phyloP scores from a whole-genome alignment of 1,140 invertebrate genomes.

The Achatina immaculata region DNA sequence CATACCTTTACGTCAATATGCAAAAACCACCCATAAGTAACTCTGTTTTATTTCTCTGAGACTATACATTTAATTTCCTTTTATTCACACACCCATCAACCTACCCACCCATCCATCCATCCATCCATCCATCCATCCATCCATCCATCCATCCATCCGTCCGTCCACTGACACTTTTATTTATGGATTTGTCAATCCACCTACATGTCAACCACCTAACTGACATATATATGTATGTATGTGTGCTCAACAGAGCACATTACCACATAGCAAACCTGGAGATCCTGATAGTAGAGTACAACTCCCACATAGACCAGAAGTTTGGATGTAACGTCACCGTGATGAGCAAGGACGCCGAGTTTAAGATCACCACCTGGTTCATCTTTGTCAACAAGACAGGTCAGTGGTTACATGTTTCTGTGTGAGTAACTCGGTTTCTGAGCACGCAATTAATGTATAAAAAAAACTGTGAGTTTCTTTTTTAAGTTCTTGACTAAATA shows the following conservation, averaged over 20 bases:
- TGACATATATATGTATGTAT: too few species aligned
- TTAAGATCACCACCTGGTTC: background rate
- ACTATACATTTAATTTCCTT: too few species aligned
- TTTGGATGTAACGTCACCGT: slow-evolving; percentile 13
- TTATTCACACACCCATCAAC: background rate
- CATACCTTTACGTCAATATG: too few species aligned
- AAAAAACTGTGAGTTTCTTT: too few species aligned
- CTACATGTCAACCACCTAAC: too few species aligned
- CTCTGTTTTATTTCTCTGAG: too few species aligned
- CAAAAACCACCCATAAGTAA: too few species aligned
- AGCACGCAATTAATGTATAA: too few species aligned
- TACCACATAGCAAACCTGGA: background rate
- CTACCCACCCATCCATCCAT: background rate
- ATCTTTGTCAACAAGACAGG: background rate
- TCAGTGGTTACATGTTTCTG: too few species aligned
- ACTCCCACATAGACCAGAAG: background rate
- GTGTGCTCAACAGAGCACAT: background rate
- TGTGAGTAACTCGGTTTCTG: too few species aligned
- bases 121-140: background rate
- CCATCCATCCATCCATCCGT: background rate
- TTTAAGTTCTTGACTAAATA: too few species aligned
- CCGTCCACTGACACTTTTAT: background rate
- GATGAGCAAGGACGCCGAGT: background rate
- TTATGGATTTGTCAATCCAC: background rate
- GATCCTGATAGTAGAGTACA: background rate